Percentiles rank a stretch among this genome's conserved stretches.
These are phyloP conservation scores for Drosophila prostipennis DNA, from an alignment of 2,888 invertebrate genomes.

Conservation along the genomic window DNA sequence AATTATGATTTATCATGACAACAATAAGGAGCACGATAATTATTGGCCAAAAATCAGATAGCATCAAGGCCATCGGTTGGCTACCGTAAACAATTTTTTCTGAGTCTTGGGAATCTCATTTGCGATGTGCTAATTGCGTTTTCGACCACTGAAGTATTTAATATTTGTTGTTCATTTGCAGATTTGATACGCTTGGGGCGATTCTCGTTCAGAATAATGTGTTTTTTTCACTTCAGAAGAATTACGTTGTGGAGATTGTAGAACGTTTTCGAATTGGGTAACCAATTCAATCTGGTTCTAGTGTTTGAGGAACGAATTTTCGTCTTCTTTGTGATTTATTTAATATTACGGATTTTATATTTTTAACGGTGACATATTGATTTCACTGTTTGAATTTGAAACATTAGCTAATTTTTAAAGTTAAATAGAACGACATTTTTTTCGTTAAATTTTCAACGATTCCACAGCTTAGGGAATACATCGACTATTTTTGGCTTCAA, in stretches of 20 bases:
- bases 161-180: conserved; percentile 20
- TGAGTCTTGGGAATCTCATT: conserved; percentile 39
- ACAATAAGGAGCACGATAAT: conserved; percentile 59
- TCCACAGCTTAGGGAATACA: too few relatives aligned
- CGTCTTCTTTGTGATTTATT: conserved; percentile 15
- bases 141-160: conserved; percentile 1
- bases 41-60: conserved; percentile 36
- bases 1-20: conserved; percentile 35
- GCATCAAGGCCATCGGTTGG: conserved; percentile 46
- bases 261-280: background rate
- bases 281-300: conserved; percentile 6
- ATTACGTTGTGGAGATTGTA: conserved; percentile 29
- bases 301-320: conserved; percentile 30
- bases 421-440: too few relatives aligned
- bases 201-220: conserved; percentile 19
- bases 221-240: conserved; percentile 1
- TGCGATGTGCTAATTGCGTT: conserved; percentile 37
- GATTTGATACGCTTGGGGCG: conserved; percentile 31
- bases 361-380: conserved; percentile 4
- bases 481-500: too few relatives aligned
- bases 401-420: too few relatives aligned
- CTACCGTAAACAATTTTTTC: conserved; percentile 20
- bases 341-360: conserved; percentile 6
- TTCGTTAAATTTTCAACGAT: too few relatives aligned
- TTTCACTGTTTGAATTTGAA: too few relatives aligned